A percentile compares a stretch with the other conserved stretches of the same genome.
Conservation (phyloP, 2,113 vertebrate genomes). For the Nettapus auritus region DNA sequence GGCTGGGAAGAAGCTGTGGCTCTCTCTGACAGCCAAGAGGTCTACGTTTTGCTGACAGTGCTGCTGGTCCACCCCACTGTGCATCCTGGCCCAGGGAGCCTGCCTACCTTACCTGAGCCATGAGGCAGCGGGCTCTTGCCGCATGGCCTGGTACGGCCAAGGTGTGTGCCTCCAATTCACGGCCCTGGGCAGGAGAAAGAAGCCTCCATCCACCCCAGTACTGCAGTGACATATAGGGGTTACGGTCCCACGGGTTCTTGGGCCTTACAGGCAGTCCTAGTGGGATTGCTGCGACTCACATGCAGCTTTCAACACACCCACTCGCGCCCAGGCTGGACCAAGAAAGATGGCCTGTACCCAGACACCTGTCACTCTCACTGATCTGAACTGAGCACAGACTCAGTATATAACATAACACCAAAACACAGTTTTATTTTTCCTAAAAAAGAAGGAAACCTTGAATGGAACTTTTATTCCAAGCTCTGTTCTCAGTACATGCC, state of each 20-base stretch:
- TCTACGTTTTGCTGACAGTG: not conserved
- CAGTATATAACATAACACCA: not conserved
- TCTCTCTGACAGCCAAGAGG: not conserved
- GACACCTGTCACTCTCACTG: not conserved
- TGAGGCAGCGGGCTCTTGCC: not conserved
- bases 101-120: not conserved
- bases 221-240: not conserved
- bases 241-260: not conserved
- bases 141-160: not conserved
- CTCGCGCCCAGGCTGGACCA: not conserved
- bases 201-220: not conserved
- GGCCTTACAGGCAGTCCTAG: not conserved
- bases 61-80: accelerated
- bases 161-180: not conserved
- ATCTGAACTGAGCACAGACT: not conserved
- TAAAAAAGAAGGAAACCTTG: not conserved
- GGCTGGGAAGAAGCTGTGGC: not conserved
- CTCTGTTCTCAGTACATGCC: not conserved
- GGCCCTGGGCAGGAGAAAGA: not conserved
- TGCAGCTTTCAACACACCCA: not conserved
- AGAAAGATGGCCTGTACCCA: not conserved
- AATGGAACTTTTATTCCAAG: not conserved
- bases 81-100: not conserved
- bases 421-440: not conserved
- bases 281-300: not conserved